Evolutionary conservation across 1,140 invertebrate genomes (phyloP), one percentile per base, ranked within the genome.

Genomic region (Halictus rubicundus): DNA sequence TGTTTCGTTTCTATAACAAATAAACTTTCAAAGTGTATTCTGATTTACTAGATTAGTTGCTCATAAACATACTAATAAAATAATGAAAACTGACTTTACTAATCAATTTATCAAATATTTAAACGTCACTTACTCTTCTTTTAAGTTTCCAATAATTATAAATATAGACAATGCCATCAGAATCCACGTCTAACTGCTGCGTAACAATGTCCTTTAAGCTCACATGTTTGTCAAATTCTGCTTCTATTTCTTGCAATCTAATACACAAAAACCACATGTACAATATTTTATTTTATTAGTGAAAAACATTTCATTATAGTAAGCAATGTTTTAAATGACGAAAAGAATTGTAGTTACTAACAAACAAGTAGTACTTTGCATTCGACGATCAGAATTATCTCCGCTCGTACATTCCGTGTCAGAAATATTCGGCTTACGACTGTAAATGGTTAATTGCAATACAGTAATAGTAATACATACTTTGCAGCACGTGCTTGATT

Each of bases 131-230:
- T 89, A 93, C 92, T 89, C 96, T 95, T 91, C 98, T 94, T 90
- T 99, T 99, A 32, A 99, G 92, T 92, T 98, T 98, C 98, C 98
- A 99, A 91, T 98, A 99, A 89, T 98, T 96, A 91, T 96, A 98
- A 88, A 99, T 97, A 83, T 96, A 96, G 80, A 96, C 94, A 61
- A 98, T 95, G 59, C 96, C 96, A 83, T 98, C 97, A 80, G 95
- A 94, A 90, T 98, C 97, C 52, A 98, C 94, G 89, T 97, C 96
- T 71, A 96, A 93, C 49, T 96, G 94, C 88, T 96, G 95, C 61
- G 95, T 94, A 82, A 95, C 96, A 27, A 98, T 95, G 89, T 98
- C 97, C 89, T 96, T 96, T 4, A 97, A 92, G 87, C 95, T 96
- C 10, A 99, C 97, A 89, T 98, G 97, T 88, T 96, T 97, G 93